A percentile compares a stretch with the other conserved stretches of the same genome.
Conservation (phyloP, 1,140 invertebrate species). For the Zaprionus gabonicus region DNA sequence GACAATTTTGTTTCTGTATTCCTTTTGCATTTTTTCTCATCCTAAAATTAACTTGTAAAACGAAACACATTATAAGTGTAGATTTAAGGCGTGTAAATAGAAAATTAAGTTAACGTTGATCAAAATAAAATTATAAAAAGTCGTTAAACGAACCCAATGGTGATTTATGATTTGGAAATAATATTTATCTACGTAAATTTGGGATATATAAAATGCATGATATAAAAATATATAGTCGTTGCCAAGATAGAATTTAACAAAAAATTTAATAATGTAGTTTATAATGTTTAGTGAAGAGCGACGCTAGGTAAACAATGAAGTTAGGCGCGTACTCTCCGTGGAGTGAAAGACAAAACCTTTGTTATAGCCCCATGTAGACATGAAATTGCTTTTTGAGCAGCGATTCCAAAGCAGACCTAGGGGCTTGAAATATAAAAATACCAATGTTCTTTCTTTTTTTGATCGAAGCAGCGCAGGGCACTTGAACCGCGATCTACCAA, state of each 20-base stretch:
- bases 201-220: background rate
- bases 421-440: constrained; percentile 14
- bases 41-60: constrained; percentile 61
- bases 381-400: constrained; percentile 61
- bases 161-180: background rate
- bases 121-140: constrained; percentile 22
- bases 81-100: constrained; percentile 70
- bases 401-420: constrained; percentile 49
- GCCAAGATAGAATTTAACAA: constrained; percentile 4
- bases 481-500: constrained; percentile 17
- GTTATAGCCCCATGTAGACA: constrained; percentile 59
- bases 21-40: constrained; percentile 67
- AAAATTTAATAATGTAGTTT: constrained; percentile 38
- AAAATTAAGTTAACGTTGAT: constrained; percentile 44
- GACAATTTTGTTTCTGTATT: constrained; percentile 57
- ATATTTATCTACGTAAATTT: too few species aligned
- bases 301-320: constrained; percentile 38
- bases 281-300: constrained; percentile 29
- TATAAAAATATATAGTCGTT: background rate
- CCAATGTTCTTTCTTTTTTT: background rate
- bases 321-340: constrained; percentile 43
- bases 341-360: constrained; percentile 52
- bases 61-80: constrained; percentile 53
- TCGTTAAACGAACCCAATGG: constrained; percentile 5
- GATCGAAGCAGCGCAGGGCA: background rate